Base-by-base conservation (phyloP, 2,113 vertebrate species). In the Apeltes quadracus region DNA sequence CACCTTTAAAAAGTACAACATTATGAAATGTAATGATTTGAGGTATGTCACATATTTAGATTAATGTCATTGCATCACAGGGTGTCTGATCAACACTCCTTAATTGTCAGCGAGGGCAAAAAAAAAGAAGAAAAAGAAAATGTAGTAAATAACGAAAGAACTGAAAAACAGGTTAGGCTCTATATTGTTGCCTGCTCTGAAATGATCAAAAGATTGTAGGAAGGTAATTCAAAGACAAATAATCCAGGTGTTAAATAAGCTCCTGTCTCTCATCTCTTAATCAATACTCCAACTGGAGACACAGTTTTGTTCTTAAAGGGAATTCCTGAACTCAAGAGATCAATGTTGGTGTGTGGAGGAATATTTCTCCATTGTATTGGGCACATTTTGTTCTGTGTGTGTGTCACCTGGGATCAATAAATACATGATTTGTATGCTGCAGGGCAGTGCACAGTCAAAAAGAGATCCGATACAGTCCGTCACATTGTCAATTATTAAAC, bases 401-500 rank as follows among this genome's bases (percentile, higher is more conserved):
- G 46, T 36, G 44, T 29, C 29, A 29, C 29, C 29, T 3, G 16
- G 57, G 59, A 61, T n/a, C 53, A 38, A 38, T 48, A 20, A 72
- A 76, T 57, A 38, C 53, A 79, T 0, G 46, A 41, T 64, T 46
- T 50, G 27, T 12, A 54, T 41, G 67, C 34, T 50, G 0, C 3
- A 72, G 18, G n/a, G 51, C 43, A 23, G 55, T 15, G 59, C 54
- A 38, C 10, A 20, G 18, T 54, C 9, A 56, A 62, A 55, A 67
- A 64, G 10, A 38, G 12, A 27, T 34, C 12, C 29, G 38, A 11
- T 34, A 18, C 29, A 48, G 20, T 20, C 13, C 18, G 29, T 75
- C 36, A 62, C 44, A 22, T 43, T 39, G 72, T 43, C n/a, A 46
- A 11, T 76, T 7, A 69, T 29, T 29, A 61, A 72, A 15, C 36